These are phyloP conservation scores for Calyptomena viridis DNA, from an alignment of 2,113 vertebrate genomes.

Conservation along the genomic window DNA sequence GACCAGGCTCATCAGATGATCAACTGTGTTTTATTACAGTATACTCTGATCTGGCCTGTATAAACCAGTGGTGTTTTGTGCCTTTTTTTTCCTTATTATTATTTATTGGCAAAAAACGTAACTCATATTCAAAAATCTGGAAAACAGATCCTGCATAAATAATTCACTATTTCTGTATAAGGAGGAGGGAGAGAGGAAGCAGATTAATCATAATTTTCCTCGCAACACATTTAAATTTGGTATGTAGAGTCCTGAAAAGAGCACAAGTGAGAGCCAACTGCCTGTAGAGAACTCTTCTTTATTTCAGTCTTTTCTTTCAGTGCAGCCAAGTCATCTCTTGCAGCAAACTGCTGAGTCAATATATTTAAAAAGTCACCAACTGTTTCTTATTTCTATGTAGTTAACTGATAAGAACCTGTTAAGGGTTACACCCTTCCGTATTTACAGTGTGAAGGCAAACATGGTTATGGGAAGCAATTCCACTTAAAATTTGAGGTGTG, in stretches of 20 bases:
- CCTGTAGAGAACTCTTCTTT: neutral
- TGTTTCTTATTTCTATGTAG: constrained; percentile 36
- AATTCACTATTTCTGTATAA: neutral
- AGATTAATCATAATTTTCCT: neutral
- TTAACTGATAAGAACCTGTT: constrained; percentile 47
- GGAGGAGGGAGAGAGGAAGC: neutral
- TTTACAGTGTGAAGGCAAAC: constrained; percentile 45
- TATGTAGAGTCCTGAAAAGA: neutral
- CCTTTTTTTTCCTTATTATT: neutral
- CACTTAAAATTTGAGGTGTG: neutral
- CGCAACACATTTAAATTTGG: neutral
- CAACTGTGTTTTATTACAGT: neutral
- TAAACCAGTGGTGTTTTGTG: neutral
- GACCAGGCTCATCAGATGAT: neutral
- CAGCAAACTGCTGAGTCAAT: constrained; percentile 51
- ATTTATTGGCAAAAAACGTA: neutral
- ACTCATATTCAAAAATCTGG: neutral
- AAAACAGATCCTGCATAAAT: neutral
- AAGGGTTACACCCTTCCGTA: constrained; percentile 46
- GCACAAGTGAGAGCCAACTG: neutral
- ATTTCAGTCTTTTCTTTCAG: neutral
- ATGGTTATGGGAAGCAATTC: constrained; percentile 1
- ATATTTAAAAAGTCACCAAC: constrained; percentile 14
- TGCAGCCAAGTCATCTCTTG: neutral
- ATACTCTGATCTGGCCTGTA: neutral